These are phyloP conservation scores for Melitaea athalia DNA, from an alignment of 2,888 invertebrate genomes.

Conservation along the genomic window DNA sequence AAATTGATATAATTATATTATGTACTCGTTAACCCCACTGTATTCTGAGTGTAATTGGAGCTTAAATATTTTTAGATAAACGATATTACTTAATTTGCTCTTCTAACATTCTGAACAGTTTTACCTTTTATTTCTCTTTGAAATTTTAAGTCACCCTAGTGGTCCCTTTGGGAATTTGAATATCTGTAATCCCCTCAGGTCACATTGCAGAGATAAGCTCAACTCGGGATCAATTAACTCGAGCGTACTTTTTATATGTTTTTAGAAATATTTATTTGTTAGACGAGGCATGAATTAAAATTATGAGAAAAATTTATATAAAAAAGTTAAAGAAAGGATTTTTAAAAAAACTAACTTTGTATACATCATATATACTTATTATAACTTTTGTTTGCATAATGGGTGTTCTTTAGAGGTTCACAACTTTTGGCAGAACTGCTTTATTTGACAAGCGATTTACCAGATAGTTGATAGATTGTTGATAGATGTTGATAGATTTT, in stretches of 20 bases:
- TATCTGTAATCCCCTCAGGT: constrained; percentile 31
- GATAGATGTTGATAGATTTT: no score
- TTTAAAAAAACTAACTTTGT: no score
- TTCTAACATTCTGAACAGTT: constrained; percentile 13
- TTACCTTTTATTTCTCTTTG: constrained; percentile 24
- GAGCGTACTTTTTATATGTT: background rate
- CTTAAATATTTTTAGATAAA: constrained; percentile 18
- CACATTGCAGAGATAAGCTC: constrained; percentile 23
- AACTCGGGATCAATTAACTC: constrained; percentile 26
- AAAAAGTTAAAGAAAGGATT: no score
- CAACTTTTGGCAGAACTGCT: no score
- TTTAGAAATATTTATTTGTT: background rate
- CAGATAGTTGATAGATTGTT: no score
- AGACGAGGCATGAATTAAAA: background rate
- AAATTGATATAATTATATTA: no score
- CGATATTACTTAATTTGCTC: constrained; percentile 22
- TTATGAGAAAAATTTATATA: no score
- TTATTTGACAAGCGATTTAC: no score
- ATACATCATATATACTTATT: no score
- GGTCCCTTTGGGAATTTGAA: constrained; percentile 33
- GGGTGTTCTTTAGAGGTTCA: no score
- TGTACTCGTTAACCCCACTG: background rate
- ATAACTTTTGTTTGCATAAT: no score
- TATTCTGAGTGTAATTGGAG: constrained; percentile 14
- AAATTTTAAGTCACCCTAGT: constrained; percentile 23